A percentile compares a stretch with the other conserved stretches of the same genome.
These are phyloP conservation scores for Onychorhynchus coronatus DNA, from an alignment of 2,113 vertebrate genomes.

Conservation along the genomic window DNA sequence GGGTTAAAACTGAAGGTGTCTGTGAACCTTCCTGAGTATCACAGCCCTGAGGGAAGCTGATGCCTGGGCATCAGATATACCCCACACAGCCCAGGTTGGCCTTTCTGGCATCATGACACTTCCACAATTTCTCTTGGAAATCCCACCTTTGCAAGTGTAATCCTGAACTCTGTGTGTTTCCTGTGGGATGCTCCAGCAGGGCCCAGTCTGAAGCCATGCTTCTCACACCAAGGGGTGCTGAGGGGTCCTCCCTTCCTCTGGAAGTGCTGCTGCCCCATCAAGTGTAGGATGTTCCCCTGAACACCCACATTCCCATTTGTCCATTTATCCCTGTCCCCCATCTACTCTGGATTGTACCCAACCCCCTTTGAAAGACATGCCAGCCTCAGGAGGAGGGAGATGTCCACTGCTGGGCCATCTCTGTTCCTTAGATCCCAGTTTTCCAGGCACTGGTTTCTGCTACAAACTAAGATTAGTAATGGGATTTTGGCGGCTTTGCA, in stretches of 20 bases:
- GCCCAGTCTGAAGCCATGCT: fast-evolving
- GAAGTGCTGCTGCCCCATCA: neutral
- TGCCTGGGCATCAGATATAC: neutral
- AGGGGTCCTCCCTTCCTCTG: neutral
- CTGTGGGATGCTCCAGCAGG: fast-evolving
- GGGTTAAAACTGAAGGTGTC: neutral
- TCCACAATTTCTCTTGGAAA: neutral
- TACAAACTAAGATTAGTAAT: neutral
- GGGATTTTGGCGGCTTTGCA: neutral
- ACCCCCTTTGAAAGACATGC: neutral
- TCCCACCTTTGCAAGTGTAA: neutral
- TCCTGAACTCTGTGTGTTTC: fast-evolving
- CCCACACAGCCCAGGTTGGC: neutral
- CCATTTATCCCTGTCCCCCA: neutral
- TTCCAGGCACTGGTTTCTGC: neutral
- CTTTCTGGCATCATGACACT: fast-evolving
- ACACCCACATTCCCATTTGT: neutral
- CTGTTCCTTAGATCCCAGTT: neutral
- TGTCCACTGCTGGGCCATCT: neutral
- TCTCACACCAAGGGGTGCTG: neutral
- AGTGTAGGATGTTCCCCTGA: neutral
- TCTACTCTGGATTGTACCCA: neutral
- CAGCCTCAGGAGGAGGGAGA: neutral
- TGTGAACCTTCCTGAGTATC: neutral
- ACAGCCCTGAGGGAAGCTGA: too few relatives aligned